phyloP scores from a whole-genome alignment of 2,113 vertebrate species.

The Lophotis ruficrista region DNA sequence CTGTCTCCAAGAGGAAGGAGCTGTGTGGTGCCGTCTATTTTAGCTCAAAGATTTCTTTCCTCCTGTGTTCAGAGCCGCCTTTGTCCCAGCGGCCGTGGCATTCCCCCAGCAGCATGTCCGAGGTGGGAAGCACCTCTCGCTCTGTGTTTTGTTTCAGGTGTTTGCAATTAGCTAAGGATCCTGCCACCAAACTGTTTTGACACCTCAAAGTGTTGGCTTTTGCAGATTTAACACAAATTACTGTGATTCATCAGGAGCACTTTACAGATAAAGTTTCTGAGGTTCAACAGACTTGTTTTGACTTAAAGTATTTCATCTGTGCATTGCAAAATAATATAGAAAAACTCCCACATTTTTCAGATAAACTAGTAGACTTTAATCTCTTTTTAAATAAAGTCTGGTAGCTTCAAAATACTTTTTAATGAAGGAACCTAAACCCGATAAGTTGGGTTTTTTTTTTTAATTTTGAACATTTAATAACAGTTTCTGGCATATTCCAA shows the following conservation, averaged over 20 bases:
- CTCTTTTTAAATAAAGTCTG: not conserved
- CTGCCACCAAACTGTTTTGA: not conserved
- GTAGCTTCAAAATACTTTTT: not conserved
- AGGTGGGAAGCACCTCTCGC: not conserved
- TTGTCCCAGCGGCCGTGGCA: not conserved
- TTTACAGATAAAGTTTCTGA: not conserved
- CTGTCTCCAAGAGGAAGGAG: not conserved
- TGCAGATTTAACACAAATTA: not conserved
- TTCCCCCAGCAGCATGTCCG: not conserved
- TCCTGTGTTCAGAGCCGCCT: not conserved
- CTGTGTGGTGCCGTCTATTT: too few relatives aligned
- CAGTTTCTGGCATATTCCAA: not conserved
- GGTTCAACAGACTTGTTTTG: not conserved
- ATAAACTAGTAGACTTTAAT: not conserved
- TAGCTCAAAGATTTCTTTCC: not conserved
- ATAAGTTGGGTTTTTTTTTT: not conserved
- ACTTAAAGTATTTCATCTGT: not conserved
- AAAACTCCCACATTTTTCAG: not conserved
- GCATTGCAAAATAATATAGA: not conserved
- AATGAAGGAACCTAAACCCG: not conserved
- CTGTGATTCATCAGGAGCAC: not conserved
- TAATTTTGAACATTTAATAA: not conserved
- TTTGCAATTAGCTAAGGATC: not conserved
- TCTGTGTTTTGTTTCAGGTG: not conserved
- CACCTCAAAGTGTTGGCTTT: not conserved